Base-by-base conservation (phyloP, 2,113 vertebrate genomes). In the Odontesthes bonariensis region DNA sequence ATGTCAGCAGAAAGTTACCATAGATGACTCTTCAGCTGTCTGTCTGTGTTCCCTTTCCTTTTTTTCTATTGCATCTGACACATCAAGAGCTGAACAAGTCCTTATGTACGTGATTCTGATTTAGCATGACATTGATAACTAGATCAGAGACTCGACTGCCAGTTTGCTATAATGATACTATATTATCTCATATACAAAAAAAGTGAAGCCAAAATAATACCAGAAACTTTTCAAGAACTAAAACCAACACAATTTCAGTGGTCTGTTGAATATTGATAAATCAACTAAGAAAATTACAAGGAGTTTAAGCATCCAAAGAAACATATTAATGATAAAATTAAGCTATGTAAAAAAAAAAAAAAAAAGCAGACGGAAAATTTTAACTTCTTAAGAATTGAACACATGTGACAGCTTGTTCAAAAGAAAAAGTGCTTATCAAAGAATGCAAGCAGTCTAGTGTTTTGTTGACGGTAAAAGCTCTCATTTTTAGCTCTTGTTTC, bases 1-100 rank as follows among this genome's bases (percentile, higher is more conserved):
- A 52, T 61, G 73, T 83, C 77, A 86, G 56, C 27, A 57, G 57
- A 72, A 53, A 81, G 75, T 84, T 81, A 76, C 82, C 77, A 87
- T 75, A 73, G 69, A 74, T 77, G 77, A 87, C 66, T 76, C 42
- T 38, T 81, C 68, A 77, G 67, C 77, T 86, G 77, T 82, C 65
- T 54, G 55, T 53, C 54, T 54, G 35, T 59, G 64, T 49, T 67
- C 9, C 53, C 72, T 67, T 47, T 55, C 16, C 42, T 16, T 27
- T 3, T 59, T 59, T 63, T 76, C 67, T 56, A 57, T 61, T 1
- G 12, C 61, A 32, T 69, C 38, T 27, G 46, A 69, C 27, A 78
- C 33, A 40, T 38, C n/a, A 52, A 52, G 40, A 47, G 54, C 16
- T 9, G 54, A 69, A 23, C 8, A 58, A 44, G 23, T 66, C 23